phyloP scores from a whole-genome alignment of 2,797 vertebrate species.

The Lithobates sylvaticus region DNA sequence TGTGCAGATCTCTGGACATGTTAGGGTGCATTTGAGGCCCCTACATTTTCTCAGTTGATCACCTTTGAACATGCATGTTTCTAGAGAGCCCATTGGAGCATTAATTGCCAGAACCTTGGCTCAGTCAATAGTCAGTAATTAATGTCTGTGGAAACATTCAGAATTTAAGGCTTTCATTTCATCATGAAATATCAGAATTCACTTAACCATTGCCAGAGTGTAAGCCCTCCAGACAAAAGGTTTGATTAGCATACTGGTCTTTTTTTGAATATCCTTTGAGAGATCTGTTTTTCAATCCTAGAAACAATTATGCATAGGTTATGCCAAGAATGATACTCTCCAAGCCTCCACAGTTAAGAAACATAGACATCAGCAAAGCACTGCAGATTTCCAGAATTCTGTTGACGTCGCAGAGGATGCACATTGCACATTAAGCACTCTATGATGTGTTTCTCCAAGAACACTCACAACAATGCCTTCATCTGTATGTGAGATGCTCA shows the following conservation, averaged over 20 bases:
- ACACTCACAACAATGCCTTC: slow-evolving; percentile 30
- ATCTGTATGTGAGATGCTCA: slow-evolving; percentile 40
- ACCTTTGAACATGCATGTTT: no score
- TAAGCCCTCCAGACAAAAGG: background rate
- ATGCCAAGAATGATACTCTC: slow-evolving; percentile 16
- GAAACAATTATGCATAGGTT: slow-evolving; percentile 8
- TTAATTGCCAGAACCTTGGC: no score
- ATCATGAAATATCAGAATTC: background rate
- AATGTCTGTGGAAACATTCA: no score
- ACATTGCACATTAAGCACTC: slow-evolving; percentile 46
- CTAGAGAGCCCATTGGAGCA: no score
- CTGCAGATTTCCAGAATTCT: slow-evolving; percentile 20
- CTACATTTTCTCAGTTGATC: no score
- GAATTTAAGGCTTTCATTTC: background rate
- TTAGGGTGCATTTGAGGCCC: no score
- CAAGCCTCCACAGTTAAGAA: background rate
- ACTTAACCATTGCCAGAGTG: background rate
- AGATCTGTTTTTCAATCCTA: background rate
- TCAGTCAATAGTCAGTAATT: no score
- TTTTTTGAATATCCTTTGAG: background rate
- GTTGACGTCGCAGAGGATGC: slow-evolving; percentile 33
- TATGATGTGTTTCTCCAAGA: slow-evolving; percentile 41
- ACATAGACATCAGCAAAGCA: slow-evolving; percentile 20
- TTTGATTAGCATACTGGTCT: background rate
- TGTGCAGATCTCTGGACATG: no score